Evolutionary conservation across 2,113 vertebrate species (phyloP).

Genomic region (Lonchura striata): DNA sequence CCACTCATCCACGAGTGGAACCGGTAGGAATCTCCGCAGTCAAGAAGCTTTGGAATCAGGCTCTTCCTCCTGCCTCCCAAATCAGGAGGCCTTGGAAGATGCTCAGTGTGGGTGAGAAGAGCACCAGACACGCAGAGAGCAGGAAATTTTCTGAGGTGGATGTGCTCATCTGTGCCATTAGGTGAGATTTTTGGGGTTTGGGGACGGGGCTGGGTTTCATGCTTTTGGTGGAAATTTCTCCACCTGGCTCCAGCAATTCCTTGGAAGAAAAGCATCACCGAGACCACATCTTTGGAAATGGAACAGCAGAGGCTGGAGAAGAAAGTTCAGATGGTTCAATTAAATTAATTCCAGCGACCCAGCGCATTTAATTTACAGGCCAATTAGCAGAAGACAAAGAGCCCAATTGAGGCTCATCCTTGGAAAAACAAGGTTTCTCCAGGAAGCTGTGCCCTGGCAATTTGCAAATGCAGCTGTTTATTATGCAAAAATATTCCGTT

Average conservation of each 20-base stretch:
- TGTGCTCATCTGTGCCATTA: background rate
- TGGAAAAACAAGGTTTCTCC: background rate
- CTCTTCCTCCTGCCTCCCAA: background rate
- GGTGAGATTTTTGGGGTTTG: background rate
- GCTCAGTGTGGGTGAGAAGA: background rate
- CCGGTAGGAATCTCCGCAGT: accelerated
- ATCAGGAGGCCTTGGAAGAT: background rate
- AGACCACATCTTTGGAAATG: background rate
- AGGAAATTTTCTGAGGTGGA: background rate
- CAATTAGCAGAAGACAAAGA: conserved; percentile 53
- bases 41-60: background rate
- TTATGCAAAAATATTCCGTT: conserved; percentile 38
- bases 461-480: background rate
- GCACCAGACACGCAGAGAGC: background rate
- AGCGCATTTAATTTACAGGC: conserved; percentile 19
- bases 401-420: background rate
- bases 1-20: no score
- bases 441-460: background rate
- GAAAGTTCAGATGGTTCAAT: background rate
- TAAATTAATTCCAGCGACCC: background rate
- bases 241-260: background rate
- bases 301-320: background rate
- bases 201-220: background rate
- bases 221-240: background rate
- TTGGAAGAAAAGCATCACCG: background rate